Evolutionary conservation across 1,140 invertebrate genomes (phyloP), one percentile per base, ranked within the genome.

Genomic region (Drosophila gunungcola): DNA sequence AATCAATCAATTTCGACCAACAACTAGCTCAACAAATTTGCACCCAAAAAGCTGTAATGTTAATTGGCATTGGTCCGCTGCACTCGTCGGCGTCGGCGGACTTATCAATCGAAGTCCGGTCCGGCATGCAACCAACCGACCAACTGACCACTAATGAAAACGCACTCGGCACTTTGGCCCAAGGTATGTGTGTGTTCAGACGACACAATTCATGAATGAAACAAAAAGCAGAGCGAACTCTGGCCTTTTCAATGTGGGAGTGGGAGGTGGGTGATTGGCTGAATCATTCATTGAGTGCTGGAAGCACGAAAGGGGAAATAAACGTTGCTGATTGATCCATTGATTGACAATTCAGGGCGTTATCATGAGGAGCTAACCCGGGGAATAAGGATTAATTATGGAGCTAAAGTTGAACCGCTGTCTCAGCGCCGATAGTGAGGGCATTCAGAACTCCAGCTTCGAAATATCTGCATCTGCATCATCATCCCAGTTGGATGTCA

Each of bases 151-250:
- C 36, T 73, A 73, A 73, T 73, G 70, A 55, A 62, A 73, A 73
- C 69, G 70, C 69, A 74, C 69, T 74, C 72, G 41, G 49, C 48
- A 49, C 46, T 51, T 51, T 5, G 51, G 34, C 51, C 51, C 41
- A 48, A 46, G 43, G 42, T 29, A 58, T 58, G 52, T 39, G 62
- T 38, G 45, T n/a, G 46, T 16, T 2, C 34, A 21, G 27, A 25
- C n/a, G 49, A 36, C 41, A 13, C 32, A 25, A 78, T 72, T 70
- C 43, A 80, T 80, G 76, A 85, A 86, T 82, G 80, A 49, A 70
- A 74, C 52, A 48, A 45, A 54, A 27, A 25, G n/a, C 55, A 36
- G 25, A 6, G 4, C 25, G 43, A 81, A 67, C 78, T 81, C 55
- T 77, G 67, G 45, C 46, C 56, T 73, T 63, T 48, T 7, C n/a